Evolutionary conservation across 1,140 invertebrate genomes (phyloP), one percentile per base, ranked within the genome.

Genomic region (Conopomorpha cramerella): DNA sequence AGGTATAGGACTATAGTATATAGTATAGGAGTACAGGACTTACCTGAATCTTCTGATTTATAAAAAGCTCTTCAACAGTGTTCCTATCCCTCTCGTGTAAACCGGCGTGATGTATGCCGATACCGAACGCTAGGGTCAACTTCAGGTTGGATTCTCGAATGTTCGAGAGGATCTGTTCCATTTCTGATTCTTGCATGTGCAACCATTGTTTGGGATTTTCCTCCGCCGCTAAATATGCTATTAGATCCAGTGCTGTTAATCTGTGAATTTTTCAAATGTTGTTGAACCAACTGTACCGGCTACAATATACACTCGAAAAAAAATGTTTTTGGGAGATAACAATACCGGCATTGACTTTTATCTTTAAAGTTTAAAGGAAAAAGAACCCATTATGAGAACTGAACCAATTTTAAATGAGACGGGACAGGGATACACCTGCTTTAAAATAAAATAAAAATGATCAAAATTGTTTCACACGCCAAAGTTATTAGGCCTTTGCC

Each of bases 91-190:
- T 84, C 36, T 99, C 96, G 48, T 94, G 89, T 19, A 99, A 71
- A 25, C 84, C 96, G 13, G 97, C 97, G 79, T 99, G 98, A 82
- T 99, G 98, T 38, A 99, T 86, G 8, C 96, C 98, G 52, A 99
- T 98, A 4, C 98, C 98, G 81, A 99, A 99, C 0, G 93, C 89
- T 10, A 99, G 78, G 0, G 93, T 95, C 25, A 98, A 81, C 64
- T 96, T 95, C 3, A 99, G 80, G 78, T 98, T 97, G 0, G 86
- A 83, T 58, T 99, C 97, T 46, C 86, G 86, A 2, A 98, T 86
- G 68, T 87, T 86, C 47, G 83, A 73, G 14, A 91, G 56, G 12
- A 92, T 86, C 27, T 82, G 80, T 33, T 90, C 83, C 83, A 96
- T 93, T 71, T 96, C 89, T 8, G 84, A 71, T 35, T 97, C 93